Percentiles rank a stretch among this genome's conserved stretches.
These are phyloP conservation scores for Macroramphosus scolopax DNA, from an alignment of 2,797 vertebrate genomes.

Conservation along the genomic window DNA sequence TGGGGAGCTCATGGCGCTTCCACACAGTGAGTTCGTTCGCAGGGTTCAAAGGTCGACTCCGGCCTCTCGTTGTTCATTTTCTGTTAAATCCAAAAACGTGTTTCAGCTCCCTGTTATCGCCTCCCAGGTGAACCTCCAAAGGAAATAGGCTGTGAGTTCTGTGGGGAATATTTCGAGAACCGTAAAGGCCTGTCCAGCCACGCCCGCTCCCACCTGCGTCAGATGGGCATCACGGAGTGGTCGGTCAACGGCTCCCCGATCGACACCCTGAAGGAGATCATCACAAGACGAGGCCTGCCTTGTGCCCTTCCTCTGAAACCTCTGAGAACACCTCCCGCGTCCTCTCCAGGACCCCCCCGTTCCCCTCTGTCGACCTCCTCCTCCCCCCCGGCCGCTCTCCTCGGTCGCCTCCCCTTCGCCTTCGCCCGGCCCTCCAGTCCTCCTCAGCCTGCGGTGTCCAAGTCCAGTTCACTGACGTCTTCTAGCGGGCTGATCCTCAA, in stretches of 20 bases:
- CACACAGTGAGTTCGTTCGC: conserved; percentile 78
- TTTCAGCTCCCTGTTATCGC: not conserved
- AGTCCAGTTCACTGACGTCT: conserved; percentile 72
- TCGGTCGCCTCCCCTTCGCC: conserved; percentile 70
- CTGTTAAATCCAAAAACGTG: not conserved
- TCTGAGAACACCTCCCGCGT: conserved; percentile 74
- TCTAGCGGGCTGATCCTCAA: conserved; percentile 75
- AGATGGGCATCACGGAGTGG: conserved; percentile 85
- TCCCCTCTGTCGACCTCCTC: conserved; percentile 74
- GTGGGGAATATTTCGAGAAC: conserved; percentile 84
- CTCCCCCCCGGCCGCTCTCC: conserved; percentile 58
- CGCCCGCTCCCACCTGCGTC: conserved; percentile 82
- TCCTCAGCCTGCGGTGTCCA: conserved; percentile 73
- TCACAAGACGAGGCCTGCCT: conserved; percentile 84
- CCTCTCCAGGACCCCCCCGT: conserved; percentile 78
- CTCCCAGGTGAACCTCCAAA: conserved; percentile 75
- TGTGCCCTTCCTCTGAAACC: conserved; percentile 75
- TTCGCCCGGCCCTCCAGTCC: conserved; percentile 67
- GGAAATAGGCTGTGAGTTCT: conserved; percentile 84
- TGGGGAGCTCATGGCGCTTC: conserved; percentile 81
- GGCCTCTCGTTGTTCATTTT: not conserved
- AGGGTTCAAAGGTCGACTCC: not conserved
- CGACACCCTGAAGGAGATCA: conserved; percentile 90
- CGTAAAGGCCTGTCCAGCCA: conserved; percentile 85
- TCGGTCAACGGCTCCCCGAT: conserved; percentile 87